Base-by-base conservation (phyloP, 2,888 invertebrate species). In the Cantharis rustica region DNA sequence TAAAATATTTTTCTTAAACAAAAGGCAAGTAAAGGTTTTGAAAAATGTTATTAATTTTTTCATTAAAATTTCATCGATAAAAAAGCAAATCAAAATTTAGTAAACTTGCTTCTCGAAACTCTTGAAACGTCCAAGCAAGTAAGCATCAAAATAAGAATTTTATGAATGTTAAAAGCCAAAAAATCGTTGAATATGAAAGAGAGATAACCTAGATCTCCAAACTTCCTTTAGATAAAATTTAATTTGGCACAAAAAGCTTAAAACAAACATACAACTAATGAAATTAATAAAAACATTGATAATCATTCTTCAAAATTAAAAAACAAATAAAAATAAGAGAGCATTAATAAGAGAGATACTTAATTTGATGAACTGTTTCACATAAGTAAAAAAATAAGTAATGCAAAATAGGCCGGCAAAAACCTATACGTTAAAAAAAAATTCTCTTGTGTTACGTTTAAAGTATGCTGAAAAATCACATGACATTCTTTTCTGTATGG, bases 401-500 rank as follows among this genome's bases (percentile, higher is more conserved):
- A 68, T 73, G 73, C 15, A 73, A 27, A 61, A 76, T 76, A 76
- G 76, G 76, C 76, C 76, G 62, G 61, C 63, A 27, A 71, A 68
- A 73, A 31, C n/a, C 31, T 47, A 74, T 20, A 71, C 7, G 62
- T 27, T 47, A 47, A 47, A 47, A 47, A 26, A 47, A 47, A 47
- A 47, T 47, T 47, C n/a, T n/a, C n/a, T 47, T 47, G 47, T 47
- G 47, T 47, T 47, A 47, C 47, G 47, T 47, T 47, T 47, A 47
- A 47, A 47, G 47, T 47, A 47, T 47, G 47, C 47, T 20, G 64
- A 66, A 23, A 83, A 82, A 84, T 83, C 82, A 82, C 82, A 83
- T 83, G 80, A 83, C 80, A 79, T 81, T 82, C 47, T 47, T 47
- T 47, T 47, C 82, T 81, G 79, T 81, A 81, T 85, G 84, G 84